Base-by-base conservation (phyloP, 2,113 vertebrate genomes). In the Gambusia holbrooki region DNA sequence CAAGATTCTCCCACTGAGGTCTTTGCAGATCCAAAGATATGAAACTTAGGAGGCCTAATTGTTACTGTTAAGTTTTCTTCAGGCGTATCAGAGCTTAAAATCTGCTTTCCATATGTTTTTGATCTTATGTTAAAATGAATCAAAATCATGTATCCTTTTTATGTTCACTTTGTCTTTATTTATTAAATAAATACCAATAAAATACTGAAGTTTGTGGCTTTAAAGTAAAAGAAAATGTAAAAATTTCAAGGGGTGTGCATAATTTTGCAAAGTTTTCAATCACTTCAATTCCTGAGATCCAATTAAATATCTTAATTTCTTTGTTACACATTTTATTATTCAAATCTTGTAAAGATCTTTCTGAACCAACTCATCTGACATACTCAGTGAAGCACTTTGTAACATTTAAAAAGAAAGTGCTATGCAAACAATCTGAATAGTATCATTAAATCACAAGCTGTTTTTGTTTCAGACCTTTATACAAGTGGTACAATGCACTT, bases 401-500 rank as follows among this genome's bases (percentile, higher is more conserved):
- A 66, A 42, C 65, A 66, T 42, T 42, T 40, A 27, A 42, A 66
- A 66, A 4, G 13, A 10, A 42, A 42, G 65, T 66, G 65, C 37
- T 66, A 28, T 28, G 28, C 65, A 66, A 42, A 66, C n/a, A 66
- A 28, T 66, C 7, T 17, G 7, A 32, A 32, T 66, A 58, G 51
- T 4, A 42, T 61, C 32, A 82, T 82, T 79, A 86, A 89, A 90
- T 76, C 80, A 86, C 75, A 86, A 87, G 79, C 77, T 74, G 83
- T 66, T 68, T 66, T 76, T 67, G 87, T 58, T 30, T 74, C 42
- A 77, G n/a, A 51, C 66, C 73, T 79, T 37, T 33, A 0, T 82
- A 70, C 74, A 87, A 89, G 63, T 71, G 85, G 84, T 87, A 84
- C 81, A 86, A 84, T 88, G 80, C 79, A 89, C 75, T 80, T 88